Evolutionary conservation across 2,888 invertebrate species (phyloP).

Genomic region (Pristionchus arcanus): DNA sequence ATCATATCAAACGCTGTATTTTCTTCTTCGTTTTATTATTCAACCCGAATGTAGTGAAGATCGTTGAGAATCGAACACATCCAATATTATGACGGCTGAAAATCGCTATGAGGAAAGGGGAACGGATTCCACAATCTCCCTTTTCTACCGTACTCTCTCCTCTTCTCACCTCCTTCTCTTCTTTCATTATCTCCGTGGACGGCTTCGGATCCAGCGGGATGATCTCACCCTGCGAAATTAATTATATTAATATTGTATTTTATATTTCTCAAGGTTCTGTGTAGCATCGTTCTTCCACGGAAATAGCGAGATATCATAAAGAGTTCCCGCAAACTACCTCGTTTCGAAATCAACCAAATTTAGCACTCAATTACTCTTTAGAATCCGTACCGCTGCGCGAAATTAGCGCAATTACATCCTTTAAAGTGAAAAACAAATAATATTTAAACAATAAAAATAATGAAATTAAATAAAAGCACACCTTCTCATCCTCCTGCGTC

Average conservation of each 20-base stretch:
- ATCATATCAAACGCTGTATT: background rate
- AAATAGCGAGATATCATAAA: background rate
- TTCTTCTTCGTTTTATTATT: no score
- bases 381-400: no score
- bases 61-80: no score
- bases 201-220: conserved; percentile 52
- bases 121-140: no score
- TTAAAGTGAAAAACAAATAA: no score
- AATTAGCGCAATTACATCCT: background rate
- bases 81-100: no score
- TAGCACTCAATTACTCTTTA: no score
- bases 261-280: background rate
- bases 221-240: conserved; percentile 17
- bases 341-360: no score
- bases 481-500: conserved; percentile 52
- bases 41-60: no score
- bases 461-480: background rate
- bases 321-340: no score
- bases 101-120: no score
- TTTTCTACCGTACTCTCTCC: background rate
- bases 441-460: background rate
- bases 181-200: background rate
- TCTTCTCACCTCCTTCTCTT: background rate
- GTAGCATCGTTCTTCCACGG: background rate
- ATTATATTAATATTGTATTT: background rate